Evolutionary conservation across 2,113 vertebrate genomes (phyloP).

Genomic region (Sylvilagus bachmani): DNA sequence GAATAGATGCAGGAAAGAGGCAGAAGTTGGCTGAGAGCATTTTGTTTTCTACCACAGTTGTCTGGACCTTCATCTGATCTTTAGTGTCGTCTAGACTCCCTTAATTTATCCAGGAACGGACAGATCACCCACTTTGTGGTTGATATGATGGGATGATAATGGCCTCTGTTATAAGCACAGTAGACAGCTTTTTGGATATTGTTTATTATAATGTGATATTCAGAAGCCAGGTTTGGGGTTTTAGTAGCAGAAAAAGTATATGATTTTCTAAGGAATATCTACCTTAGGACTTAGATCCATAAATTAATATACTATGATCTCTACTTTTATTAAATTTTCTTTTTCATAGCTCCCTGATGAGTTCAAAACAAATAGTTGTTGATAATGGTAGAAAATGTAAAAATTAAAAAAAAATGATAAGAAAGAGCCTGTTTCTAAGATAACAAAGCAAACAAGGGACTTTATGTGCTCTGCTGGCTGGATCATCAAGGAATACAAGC

Average conservation of each 20-base stretch:
- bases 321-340: slow-evolving; percentile 9
- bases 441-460: background rate
- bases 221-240: background rate
- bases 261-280: slow-evolving; percentile 33
- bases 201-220: background rate
- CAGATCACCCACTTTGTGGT: background rate
- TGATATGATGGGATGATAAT: background rate
- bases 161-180: background rate
- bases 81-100: background rate
- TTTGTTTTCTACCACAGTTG: background rate
- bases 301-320: background rate
- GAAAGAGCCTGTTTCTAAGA: background rate
- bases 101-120: background rate
- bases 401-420: background rate
- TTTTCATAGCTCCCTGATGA: background rate
- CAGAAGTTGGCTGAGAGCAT: background rate
- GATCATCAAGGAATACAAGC: background rate
- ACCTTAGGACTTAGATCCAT: background rate
- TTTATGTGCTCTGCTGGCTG: background rate
- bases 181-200: background rate
- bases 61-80: background rate
- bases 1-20: background rate
- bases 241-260: slow-evolving; percentile 35
- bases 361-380: background rate
- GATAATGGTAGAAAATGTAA: background rate